Evolutionary conservation across 2,113 vertebrate species (phyloP).

Genomic region (Caretta caretta): DNA sequence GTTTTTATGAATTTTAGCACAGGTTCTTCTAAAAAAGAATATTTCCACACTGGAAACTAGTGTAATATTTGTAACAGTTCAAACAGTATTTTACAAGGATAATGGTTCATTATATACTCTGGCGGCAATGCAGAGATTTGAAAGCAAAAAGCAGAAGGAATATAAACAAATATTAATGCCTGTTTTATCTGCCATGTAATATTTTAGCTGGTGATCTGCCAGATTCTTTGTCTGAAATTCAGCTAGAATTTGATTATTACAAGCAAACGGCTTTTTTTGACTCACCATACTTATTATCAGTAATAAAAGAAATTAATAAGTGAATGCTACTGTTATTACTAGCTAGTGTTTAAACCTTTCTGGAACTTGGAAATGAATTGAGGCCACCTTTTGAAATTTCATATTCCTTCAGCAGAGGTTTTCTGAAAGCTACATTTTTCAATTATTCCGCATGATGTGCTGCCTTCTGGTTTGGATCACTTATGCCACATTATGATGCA

Average conservation of each 20-base stretch:
- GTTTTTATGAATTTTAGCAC: neutral
- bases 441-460: neutral
- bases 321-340: constrained; percentile 8
- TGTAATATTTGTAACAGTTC: neutral
- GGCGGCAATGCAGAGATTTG: constrained; percentile 17
- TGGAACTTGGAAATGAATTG: constrained; percentile 45
- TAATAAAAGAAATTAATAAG: constrained; percentile 33
- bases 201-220: constrained; percentile 35
- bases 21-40: neutral
- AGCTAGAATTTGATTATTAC: neutral
- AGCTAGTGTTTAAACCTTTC: constrained; percentile 37
- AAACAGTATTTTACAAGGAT: neutral
- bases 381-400: constrained; percentile 41
- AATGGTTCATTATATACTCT: rapidly evolving
- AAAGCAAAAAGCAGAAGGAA: constrained; percentile 8
- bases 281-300: neutral
- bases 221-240: constrained; percentile 16
- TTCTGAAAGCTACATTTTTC: neutral
- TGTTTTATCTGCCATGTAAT: neutral
- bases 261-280: neutral
- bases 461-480: neutral
- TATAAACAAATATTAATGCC: neutral
- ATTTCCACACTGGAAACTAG: neutral
- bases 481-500: neutral
- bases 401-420: constrained; percentile 1